Base-by-base conservation (phyloP, 2,113 vertebrate genomes). In the Psophia crepitans region DNA sequence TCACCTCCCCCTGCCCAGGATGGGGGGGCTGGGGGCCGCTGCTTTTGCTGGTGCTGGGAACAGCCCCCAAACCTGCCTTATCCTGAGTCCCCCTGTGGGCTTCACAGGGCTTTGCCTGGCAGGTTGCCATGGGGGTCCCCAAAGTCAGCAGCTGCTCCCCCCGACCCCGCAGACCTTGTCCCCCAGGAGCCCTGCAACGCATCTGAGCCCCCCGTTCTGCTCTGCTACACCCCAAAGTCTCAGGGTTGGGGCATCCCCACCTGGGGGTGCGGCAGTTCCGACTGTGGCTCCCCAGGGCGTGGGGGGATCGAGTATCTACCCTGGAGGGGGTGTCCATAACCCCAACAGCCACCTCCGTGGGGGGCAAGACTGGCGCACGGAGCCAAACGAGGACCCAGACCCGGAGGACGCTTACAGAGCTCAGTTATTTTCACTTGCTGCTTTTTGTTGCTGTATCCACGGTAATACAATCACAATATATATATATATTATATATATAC, bases 381-480 rank as follows among this genome's bases (percentile, higher is more conserved):
- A 58, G 69, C 46, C 41, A 73, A 81, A 65, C 88, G 87, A 97
- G 95, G 94, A 95, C 74, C 91, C 93, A 63, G 48, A 56, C 64
- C 94, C 84, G 58, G 93, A 96, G 85, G 95, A 96, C 78, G 81
- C 94, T 97, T 79, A 98, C 96, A 98, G 97, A 97, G 95, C 96
- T 98, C 83, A 48, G 95, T 95, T 94, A 95, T 98, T 97, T 96
- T 96, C 68, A 4, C 83, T 96, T 96, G 97, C 97, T 96, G 96
- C 97, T 98, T 89, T 70, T 98, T 97, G 97, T 95, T 97, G 97
- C 98, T 96, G 95, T 98, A 98, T 98, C 95, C 98, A 99, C 98
- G 98, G 98, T 98, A 98, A 97, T 99, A 99, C 99, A 98, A 98
- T 98, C 99, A 99, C 99, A 97, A 98, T 91, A 99, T 97, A 99